Evolutionary conservation across 2,113 vertebrate species (phyloP).

Genomic region (Isurus oxyrinchus): DNA sequence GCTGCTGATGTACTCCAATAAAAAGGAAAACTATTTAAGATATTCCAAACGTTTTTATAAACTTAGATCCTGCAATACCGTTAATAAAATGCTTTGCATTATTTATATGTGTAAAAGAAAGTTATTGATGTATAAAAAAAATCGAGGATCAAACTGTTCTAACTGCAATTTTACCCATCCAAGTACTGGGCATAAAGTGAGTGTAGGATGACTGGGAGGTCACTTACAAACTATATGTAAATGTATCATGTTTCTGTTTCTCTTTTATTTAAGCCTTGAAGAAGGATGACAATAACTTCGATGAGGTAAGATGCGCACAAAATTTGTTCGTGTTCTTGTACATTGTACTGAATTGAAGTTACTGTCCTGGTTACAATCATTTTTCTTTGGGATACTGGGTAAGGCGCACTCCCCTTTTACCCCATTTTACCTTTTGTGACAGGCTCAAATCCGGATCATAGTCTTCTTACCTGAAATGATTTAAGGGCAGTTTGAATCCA

Average conservation of each 20-base stretch:
- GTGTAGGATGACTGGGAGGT: neutral
- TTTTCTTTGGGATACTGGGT: neutral
- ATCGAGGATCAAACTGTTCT: neutral
- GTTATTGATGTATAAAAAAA: neutral
- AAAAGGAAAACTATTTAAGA: neutral
- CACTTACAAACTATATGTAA: neutral
- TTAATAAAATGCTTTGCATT: neutral
- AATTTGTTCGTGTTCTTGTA: neutral
- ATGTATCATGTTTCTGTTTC: slow-evolving; percentile 42
- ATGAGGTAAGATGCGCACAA: slow-evolving; percentile 70
- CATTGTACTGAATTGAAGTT: neutral
- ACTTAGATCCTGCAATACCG: neutral
- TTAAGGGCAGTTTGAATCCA: neutral
- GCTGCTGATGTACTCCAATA: neutral
- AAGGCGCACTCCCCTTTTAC: neutral
- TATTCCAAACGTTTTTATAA: neutral
- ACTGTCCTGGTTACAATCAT: neutral
- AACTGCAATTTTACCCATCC: neutral
- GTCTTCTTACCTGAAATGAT: neutral
- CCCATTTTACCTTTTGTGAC: neutral
- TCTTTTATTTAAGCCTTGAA: slow-evolving; percentile 79
- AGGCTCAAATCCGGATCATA: neutral
- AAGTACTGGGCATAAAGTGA: neutral
- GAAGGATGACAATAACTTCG: slow-evolving; percentile 88
- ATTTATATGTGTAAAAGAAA: neutral